Base-by-base conservation (phyloP, 2,797 vertebrate species). In the Sebastes matsubarae region DNA sequence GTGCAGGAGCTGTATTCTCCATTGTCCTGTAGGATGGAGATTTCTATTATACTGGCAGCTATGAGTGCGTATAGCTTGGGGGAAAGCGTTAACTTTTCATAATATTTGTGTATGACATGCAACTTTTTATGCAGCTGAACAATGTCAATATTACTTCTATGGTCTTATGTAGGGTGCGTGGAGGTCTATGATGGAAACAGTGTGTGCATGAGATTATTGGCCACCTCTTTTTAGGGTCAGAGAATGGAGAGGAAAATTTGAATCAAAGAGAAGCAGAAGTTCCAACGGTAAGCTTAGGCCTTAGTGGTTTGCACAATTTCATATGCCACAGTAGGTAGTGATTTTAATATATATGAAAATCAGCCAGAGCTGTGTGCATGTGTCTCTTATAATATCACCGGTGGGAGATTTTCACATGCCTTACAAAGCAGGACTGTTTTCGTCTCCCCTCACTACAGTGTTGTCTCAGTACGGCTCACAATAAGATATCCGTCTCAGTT, bases 321-420 rank as follows among this genome's bases (percentile, higher is more conserved):
- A 93, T 97, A 97, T 98, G 94, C 95, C 90, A 81, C 95, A 89
- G 96, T 96, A 96, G 95, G 96, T 94, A 96, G 75, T 91, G 94
- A 94, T 96, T 99, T 99, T 98, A 98, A 99, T 99, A 99, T 99
- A 98, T 98, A 99, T 99, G 98, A 99, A 99, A 99, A 99, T 99
- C 97, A 98, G 96, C 87, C 80, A 58, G 94, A 94, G 96, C 94
- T 95, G 95, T 97, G 95, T 97, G 97, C 96, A 95, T 97, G 96
- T 95, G 91, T 95, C 95, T 96, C 95, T 90, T 92, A 96, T 96
- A 97, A 97, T 96, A 95, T 95, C 94, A 96, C 95, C 95, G 93
- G 93, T 95, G 95, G 97, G 96, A 97, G 95, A 96, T 97, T 94
- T 97, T 94, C 93, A 93, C 94, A 69, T 93, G 88, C 94, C 95